phyloP scores from a whole-genome alignment of 2,888 invertebrate species.

The Ochropleura plecta region DNA sequence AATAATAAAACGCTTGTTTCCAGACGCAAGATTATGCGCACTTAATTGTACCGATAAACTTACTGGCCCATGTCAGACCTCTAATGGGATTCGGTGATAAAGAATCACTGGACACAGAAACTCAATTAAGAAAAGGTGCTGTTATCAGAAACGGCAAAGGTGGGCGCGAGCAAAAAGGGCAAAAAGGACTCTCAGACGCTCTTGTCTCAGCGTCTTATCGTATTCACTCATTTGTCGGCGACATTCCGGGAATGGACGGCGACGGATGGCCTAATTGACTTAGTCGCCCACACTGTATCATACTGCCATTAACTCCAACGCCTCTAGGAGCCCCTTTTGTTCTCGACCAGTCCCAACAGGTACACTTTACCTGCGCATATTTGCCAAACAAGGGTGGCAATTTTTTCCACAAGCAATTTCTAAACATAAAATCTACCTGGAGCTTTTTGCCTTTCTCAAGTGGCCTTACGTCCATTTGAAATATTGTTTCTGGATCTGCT shows the following conservation, averaged over 20 bases:
- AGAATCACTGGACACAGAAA: slow-evolving; percentile 84
- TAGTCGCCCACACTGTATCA: slow-evolving; percentile 89
- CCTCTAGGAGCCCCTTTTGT: slow-evolving; percentile 88
- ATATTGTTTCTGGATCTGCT: slow-evolving; percentile 76
- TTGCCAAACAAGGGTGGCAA: slow-evolving; percentile 78
- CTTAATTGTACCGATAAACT: slow-evolving; percentile 82
- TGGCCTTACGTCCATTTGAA: slow-evolving; percentile 72
- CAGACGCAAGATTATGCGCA: slow-evolving; percentile 73
- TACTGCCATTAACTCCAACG: slow-evolving; percentile 86
- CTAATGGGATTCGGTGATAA: slow-evolving; percentile 87
- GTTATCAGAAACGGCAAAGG: slow-evolving; percentile 84
- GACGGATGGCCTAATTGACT: slow-evolving; percentile 90
- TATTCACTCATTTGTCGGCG: slow-evolving; percentile 86
- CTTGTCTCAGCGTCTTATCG: slow-evolving; percentile 84
- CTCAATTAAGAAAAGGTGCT: slow-evolving; percentile 87
- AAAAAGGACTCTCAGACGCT: slow-evolving; percentile 79
- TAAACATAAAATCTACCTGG: slow-evolving; percentile 79
- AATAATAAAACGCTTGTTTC: slow-evolving; percentile 71
- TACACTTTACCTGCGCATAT: slow-evolving; percentile 84
- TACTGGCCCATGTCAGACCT: slow-evolving; percentile 74
- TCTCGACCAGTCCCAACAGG: slow-evolving; percentile 83
- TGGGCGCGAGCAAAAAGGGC: slow-evolving; percentile 75
- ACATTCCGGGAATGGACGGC: slow-evolving; percentile 89
- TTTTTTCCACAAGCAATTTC: slow-evolving; percentile 70
- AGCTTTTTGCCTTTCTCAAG: slow-evolving; percentile 73